A percentile compares a stretch with the other conserved stretches of the same genome.
phyloP scores from a whole-genome alignment of 2,797 vertebrate species.

The Crenichthys baileyi region DNA sequence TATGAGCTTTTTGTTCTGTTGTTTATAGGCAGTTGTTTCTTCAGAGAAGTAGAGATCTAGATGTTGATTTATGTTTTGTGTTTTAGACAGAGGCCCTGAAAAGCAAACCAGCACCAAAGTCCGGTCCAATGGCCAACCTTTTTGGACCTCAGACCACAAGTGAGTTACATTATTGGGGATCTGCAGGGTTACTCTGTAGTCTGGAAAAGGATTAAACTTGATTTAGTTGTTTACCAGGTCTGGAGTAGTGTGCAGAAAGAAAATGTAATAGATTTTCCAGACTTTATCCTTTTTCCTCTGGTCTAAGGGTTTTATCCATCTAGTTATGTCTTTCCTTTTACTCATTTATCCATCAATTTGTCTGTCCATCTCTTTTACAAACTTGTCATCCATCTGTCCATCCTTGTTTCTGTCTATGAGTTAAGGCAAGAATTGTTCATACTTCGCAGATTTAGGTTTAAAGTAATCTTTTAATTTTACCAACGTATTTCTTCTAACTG shows the following conservation, averaged over 20 bases:
- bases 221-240: background rate
- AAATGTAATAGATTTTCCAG: no score
- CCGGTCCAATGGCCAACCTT: conserved; percentile 85
- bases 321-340: no score
- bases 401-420: background rate
- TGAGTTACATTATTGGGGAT: conserved; percentile 75
- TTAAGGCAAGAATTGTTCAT: background rate
- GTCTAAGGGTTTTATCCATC: background rate
- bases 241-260: no score
- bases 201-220: background rate
- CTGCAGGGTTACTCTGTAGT: background rate
- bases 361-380: no score
- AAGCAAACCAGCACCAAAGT: conserved; percentile 82
- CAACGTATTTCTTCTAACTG: no score
- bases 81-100: conserved; percentile 81
- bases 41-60: background rate
- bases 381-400: background rate
- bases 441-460: background rate
- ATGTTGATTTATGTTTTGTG: background rate
- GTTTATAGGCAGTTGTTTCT: background rate
- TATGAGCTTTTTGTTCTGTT: conserved; percentile 33
- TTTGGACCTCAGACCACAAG: conserved; percentile 89
- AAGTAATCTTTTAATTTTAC: background rate
- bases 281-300: background rate
- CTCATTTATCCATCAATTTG: no score